A percentile compares a stretch with the other conserved stretches of the same genome.
Conservation (phyloP, 2,113 vertebrate species). For the Clarias gariepinus region DNA sequence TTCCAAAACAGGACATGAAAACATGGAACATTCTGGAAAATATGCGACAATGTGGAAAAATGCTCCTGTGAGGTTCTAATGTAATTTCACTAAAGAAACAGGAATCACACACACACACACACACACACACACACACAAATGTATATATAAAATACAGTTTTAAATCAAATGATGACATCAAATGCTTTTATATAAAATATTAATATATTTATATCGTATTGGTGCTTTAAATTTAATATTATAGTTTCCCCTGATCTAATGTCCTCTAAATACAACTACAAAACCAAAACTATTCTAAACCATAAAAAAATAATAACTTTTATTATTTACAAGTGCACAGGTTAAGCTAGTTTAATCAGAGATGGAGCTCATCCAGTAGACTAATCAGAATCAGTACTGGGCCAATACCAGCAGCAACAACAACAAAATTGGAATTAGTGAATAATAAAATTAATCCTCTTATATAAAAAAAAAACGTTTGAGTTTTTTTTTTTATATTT, state of each 20-base stretch:
- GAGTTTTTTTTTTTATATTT: no score
- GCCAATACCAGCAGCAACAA: background rate
- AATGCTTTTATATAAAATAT: background rate
- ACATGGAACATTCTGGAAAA: background rate
- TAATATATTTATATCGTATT: background rate
- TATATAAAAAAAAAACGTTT: no score
- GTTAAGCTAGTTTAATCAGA: background rate
- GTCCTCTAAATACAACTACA: background rate
- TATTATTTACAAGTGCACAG: no score
- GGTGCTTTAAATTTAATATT: background rate
- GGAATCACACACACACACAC: no score
- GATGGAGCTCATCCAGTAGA: background rate
- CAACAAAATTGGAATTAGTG: background rate
- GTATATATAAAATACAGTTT: no score
- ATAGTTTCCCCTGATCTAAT: background rate
- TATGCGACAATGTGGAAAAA: background rate
- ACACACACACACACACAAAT: no score
- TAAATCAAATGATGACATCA: background rate
- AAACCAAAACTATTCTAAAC: no score
- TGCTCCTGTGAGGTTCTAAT: background rate
- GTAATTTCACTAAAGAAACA: background rate
- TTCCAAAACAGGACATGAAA: background rate
- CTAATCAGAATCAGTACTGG: background rate
- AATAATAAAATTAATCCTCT: background rate
- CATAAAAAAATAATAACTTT: no score